phyloP scores from a whole-genome alignment of 2,888 invertebrate genomes.

The Scaptomyza reducta region DNA sequence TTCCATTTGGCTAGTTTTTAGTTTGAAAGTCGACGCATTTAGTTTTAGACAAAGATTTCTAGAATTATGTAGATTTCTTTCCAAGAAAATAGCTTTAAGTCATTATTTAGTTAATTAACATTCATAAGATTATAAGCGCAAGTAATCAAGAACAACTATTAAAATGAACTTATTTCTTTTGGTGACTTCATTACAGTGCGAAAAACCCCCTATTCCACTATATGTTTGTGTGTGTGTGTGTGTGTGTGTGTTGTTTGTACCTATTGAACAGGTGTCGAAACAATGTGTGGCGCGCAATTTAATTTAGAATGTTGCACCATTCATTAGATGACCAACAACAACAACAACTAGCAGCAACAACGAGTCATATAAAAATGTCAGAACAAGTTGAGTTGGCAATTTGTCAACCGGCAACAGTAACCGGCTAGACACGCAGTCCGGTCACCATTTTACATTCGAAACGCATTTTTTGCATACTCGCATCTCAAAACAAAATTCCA shows the following conservation, averaged over 20 bases:
- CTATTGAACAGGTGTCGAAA: slow-evolving; percentile 72
- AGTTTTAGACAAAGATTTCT: no score
- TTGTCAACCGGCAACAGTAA: slow-evolving; percentile 70
- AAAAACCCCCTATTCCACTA: slow-evolving; percentile 12
- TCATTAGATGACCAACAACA: slow-evolving; percentile 54
- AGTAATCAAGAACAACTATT: slow-evolving; percentile 14
- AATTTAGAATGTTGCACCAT: slow-evolving; percentile 80
- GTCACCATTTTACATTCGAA: slow-evolving; percentile 65
- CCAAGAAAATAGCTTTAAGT: no score
- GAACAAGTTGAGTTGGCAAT: slow-evolving; percentile 77
- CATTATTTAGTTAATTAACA: not conserved
- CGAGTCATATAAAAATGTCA: slow-evolving; percentile 68
- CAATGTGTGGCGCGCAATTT: slow-evolving; percentile 77
- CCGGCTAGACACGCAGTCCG: slow-evolving; percentile 66
- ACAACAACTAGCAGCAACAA: slow-evolving; percentile 29
- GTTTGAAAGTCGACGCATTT: no score
- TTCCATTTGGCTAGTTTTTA: no score
- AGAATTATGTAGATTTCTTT: no score
- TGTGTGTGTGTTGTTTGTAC: slow-evolving; percentile 6
- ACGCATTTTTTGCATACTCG: slow-evolving; percentile 67
- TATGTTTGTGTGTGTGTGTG: slow-evolving; percentile 6
- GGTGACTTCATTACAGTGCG: slow-evolving; percentile 54
- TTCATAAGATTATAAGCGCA: not conserved
- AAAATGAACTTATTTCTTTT: slow-evolving; percentile 23
- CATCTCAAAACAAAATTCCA: slow-evolving; percentile 46